Conservation (phyloP, 1,140 invertebrate species). For the Mycetomoellerius zeteki region DNA sequence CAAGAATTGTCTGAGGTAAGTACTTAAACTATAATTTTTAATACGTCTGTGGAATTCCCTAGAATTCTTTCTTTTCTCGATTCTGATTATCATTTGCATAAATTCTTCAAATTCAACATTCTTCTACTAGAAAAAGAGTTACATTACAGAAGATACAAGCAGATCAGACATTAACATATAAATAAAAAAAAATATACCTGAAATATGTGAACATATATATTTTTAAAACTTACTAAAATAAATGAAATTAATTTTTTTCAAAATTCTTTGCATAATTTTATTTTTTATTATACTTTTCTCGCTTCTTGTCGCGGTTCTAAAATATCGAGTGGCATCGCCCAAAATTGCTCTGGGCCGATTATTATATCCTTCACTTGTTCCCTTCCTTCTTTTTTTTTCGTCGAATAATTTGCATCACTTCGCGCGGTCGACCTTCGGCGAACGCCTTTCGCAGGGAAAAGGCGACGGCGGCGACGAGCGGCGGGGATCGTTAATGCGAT, state of each 20-base stretch:
- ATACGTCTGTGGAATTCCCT: not conserved
- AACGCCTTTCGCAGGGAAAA: slow-evolving; percentile 55
- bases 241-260: not conserved
- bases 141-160: too few species aligned
- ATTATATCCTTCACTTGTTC: slow-evolving; percentile 8
- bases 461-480: slow-evolving; percentile 23
- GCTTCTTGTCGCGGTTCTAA: not conserved
- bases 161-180: too few species aligned
- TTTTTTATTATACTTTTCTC: not conserved
- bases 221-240: not conserved
- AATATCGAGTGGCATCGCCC: not conserved
- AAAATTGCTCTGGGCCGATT: not conserved
- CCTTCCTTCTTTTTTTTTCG: not conserved
- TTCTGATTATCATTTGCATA: too few species aligned
- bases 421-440: slow-evolving; percentile 55
- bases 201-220: not conserved
- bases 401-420: slow-evolving; percentile 15
- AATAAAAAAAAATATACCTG: too few species aligned
- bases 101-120: too few species aligned
- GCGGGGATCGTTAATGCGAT: slow-evolving; percentile 69
- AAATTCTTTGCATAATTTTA: not conserved
- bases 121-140: too few species aligned
- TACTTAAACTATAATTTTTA: not conserved
- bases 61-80: too few species aligned
- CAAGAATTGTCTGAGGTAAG: not conserved